Evolutionary conservation across 2,797 vertebrate genomes (phyloP), one percentile per base, ranked within the genome.

Genomic region (Coluber constrictor): DNA sequence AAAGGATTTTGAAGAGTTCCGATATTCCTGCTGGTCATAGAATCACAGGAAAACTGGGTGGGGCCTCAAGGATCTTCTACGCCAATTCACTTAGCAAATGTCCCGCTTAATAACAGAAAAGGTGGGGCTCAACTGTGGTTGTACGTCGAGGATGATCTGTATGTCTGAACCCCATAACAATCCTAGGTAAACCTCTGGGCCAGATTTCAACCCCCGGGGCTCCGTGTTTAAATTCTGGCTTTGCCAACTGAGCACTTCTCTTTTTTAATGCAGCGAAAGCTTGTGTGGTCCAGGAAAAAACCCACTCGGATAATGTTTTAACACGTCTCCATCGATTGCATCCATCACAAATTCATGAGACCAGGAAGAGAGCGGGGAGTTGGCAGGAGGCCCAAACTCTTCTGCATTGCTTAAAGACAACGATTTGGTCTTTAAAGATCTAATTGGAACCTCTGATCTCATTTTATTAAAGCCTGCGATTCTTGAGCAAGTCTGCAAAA

Each of bases 401-500:
- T 96, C 93, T 95, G 88, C 92, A 94, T 56, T 95, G 94, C 96
- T 90, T 95, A 93, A 60, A 96, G 96, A 96, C 94, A 89, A 91
- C 89, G 92, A 89, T 93, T 89, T 25, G 23, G 54, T 27, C 87
- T 16, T 97, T 97, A 98, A 98, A 96, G 95, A 98, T 97, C 98
- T 98, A 98, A 98, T 96, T 97, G 98, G 97, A 98, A 97, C 97
- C 98, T 98, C 97, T 97, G 98, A 98, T 98, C 97, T 96, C 54
- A 87, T 92, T 97, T 96, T 96, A 93, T 94, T 56, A 96, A 97
- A 96, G 95, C 96, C 95, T 90, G 96, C 97, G 97, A 96, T 98
- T 98, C 97, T 98, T 83, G 98, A 95, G 95, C 97, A 98, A 97
- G 11, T 97, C 97, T 97, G 98, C 95, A 61, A 97, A 59, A 59